Conservation (phyloP, 1,140 invertebrate species). For the Rhopalosiphum padi region DNA sequence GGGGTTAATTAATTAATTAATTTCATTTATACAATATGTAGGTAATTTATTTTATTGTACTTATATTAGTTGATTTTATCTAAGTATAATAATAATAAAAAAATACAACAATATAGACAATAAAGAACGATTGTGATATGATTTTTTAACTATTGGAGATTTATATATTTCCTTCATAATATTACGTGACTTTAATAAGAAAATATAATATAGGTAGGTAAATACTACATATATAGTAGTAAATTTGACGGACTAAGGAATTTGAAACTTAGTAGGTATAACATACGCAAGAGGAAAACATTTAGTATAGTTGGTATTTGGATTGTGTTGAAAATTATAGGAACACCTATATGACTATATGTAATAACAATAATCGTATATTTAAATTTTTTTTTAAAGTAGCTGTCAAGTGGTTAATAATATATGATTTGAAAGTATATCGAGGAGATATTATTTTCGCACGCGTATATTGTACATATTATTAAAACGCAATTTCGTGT, state of each 20-base stretch:
- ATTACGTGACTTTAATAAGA: not conserved
- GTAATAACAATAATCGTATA: not conserved
- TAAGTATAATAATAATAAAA: not conserved
- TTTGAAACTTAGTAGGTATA: not conserved
- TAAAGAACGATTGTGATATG: not conserved
- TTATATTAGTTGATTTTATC: not conserved
- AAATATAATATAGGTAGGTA: not conserved
- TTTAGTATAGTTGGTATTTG: not conserved
- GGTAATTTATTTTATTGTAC: not conserved
- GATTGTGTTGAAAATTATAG: not conserved
- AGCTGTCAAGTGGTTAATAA: constrained; percentile 2
- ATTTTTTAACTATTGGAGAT: not conserved
- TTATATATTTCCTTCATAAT: not conserved
- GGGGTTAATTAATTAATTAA: not conserved
- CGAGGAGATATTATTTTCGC: constrained; percentile 5
- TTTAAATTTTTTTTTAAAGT: not conserved
- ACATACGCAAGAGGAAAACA: not conserved
- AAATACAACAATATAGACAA: not conserved
- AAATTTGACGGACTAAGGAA: not conserved
- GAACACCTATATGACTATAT: not conserved
- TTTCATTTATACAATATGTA: not conserved
- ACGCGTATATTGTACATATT: not conserved
- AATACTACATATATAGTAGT: not conserved
- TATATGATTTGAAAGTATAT: constrained; percentile 17
- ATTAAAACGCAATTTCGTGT: constrained; percentile 19